Conservation (phyloP, 2,888 invertebrate genomes). For the Rambutsinella grinnellia region DNA sequence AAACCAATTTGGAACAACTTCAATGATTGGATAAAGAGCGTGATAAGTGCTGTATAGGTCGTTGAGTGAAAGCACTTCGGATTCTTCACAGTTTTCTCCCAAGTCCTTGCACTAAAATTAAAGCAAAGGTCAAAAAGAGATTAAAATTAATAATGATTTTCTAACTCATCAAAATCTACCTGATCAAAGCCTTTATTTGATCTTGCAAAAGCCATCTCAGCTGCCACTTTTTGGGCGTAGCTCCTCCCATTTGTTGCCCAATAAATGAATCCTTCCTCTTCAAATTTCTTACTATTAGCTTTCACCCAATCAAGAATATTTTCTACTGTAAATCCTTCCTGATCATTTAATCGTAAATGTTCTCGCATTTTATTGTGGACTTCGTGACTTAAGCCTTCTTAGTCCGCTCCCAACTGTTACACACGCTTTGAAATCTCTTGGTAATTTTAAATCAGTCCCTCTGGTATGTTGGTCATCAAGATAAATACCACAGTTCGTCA, state of each 20-base stretch:
- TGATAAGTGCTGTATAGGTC: slow-evolving; percentile 15
- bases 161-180: slow-evolving; percentile 12
- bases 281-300: slow-evolving; percentile 35
- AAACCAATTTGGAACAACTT: slow-evolving; percentile 11
- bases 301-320: slow-evolving; percentile 49
- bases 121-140: no score
- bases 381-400: slow-evolving; percentile 50
- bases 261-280: slow-evolving; percentile 52
- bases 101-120: background rate
- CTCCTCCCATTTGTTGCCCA: slow-evolving; percentile 54
- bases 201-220: slow-evolving; percentile 23
- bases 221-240: slow-evolving; percentile 42
- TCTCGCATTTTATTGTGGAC: slow-evolving; percentile 32
- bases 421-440: slow-evolving; percentile 22
- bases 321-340: background rate
- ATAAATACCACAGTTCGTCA: slow-evolving; percentile 52
- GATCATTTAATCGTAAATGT: background rate
- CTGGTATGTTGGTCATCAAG: slow-evolving; percentile 60
- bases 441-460: slow-evolving; percentile 57
- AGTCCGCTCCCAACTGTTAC: slow-evolving; percentile 56
- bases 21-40: background rate
- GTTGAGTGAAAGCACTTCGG: slow-evolving; percentile 5
- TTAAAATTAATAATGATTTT: no score
- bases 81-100: slow-evolving; percentile 12
- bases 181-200: background rate